Conservation (phyloP, 2,797 vertebrate genomes). For the Myioborus miniatus region DNA sequence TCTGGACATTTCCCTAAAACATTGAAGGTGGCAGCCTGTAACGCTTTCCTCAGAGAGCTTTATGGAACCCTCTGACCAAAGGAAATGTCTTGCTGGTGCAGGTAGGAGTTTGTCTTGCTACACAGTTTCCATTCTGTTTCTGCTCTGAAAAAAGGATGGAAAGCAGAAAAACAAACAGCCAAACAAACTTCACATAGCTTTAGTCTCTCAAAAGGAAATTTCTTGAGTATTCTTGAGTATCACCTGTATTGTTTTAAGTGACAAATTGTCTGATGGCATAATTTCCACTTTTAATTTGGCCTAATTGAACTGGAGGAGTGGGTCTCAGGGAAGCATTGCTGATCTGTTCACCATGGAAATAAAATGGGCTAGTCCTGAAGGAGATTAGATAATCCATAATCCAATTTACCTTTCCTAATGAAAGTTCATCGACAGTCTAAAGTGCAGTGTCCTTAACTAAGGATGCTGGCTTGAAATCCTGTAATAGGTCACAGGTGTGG, state of each 20-base stretch:
- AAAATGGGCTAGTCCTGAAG: neutral
- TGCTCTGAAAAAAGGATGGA: neutral
- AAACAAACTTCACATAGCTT: neutral
- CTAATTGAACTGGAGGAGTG: neutral
- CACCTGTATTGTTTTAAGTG: neutral
- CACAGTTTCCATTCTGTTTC: neutral
- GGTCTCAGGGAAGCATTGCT: neutral
- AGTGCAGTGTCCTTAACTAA: neutral
- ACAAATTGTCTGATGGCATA: neutral
- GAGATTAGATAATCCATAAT: neutral
- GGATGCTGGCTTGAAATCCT: neutral
- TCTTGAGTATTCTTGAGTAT: neutral
- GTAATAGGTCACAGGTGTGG: neutral
- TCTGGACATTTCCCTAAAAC: neutral
- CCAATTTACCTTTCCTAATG: neutral
- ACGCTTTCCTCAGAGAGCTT: neutral
- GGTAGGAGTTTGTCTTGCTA: accelerated
- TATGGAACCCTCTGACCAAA: neutral
- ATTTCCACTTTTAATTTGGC: neutral
- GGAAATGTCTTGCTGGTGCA: neutral
- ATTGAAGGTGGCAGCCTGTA: neutral
- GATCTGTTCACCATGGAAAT: neutral
- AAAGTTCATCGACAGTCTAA: neutral
- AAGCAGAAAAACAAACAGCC: neutral
- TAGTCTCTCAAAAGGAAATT: neutral